A percentile compares a stretch with the other conserved stretches of the same genome.
phyloP scores from a whole-genome alignment of 2,888 invertebrate species.

The Sinohyriopsis cumingii region DNA sequence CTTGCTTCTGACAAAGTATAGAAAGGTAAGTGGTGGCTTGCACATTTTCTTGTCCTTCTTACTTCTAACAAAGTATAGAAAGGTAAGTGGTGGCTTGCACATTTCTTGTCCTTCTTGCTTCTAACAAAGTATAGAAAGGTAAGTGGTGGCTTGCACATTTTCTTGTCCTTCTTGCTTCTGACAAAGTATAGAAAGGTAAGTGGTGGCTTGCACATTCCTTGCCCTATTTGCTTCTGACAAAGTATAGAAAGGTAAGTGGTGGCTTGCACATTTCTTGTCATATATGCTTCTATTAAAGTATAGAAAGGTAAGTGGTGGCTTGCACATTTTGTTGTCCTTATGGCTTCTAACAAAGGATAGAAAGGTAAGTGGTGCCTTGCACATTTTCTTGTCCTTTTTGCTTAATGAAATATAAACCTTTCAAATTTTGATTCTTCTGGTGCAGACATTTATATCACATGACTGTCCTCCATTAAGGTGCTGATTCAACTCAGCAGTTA shows the following conservation, averaged over 20 bases:
- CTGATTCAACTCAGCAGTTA: no score
- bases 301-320: conserved; percentile 73
- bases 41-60: conserved; percentile 82
- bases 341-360: conserved; percentile 86
- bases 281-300: conserved; percentile 88
- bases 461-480: no score
- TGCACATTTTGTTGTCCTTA: conserved; percentile 80
- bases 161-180: conserved; percentile 87
- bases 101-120: conserved; percentile 85
- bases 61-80: conserved; percentile 84
- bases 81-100: conserved; percentile 53
- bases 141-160: conserved; percentile 6
- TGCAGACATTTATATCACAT: no score
- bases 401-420: conserved; percentile 70
- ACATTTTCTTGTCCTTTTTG: conserved; percentile 82
- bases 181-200: conserved; percentile 80
- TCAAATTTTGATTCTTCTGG: no score
- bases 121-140: conserved; percentile 82
- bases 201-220: conserved; percentile 73
- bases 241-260: conserved; percentile 77
- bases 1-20: conserved; percentile 85
- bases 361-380: conserved; percentile 58
- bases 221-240: conserved; percentile 87
- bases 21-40: conserved; percentile 72
- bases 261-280: conserved; percentile 76